Percentiles rank a stretch among this genome's conserved stretches.
Evolutionary conservation across 1,140 invertebrate species (phyloP).

Genomic region (Drosophila sucinea): DNA sequence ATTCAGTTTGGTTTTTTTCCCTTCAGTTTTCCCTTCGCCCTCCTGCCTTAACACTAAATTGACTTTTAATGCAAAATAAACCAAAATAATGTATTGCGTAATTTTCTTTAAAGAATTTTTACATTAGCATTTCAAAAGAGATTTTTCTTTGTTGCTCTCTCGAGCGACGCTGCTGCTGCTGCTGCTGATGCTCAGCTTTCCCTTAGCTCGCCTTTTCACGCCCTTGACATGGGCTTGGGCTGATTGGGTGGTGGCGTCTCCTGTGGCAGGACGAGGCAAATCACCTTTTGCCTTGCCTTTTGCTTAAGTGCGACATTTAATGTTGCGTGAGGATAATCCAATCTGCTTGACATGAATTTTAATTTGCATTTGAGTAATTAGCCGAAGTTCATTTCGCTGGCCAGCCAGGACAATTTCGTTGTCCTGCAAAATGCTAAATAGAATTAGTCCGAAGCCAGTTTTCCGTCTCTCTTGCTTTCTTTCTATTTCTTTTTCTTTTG

Average conservation of each 20-base stretch:
- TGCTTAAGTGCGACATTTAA: conserved; percentile 76
- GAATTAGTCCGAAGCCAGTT: conserved; percentile 63
- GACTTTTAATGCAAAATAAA: conserved; percentile 82
- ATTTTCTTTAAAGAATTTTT: conserved; percentile 82
- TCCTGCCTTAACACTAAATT: conserved; percentile 76
- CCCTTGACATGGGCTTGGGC: conserved; percentile 42
- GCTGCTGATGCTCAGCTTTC: neutral
- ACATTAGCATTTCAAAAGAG: conserved; percentile 81
- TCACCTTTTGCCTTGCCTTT: conserved; percentile 45
- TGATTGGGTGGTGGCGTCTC: conserved; percentile 14
- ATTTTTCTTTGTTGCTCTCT: conserved; percentile 65
- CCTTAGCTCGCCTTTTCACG: conserved; percentile 47
- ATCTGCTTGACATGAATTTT: conserved; percentile 81
- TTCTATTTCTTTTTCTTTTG: conserved; percentile 1
- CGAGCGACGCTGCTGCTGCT: conserved; percentile 24
- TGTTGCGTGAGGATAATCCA: conserved; percentile 81
- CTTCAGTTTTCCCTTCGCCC: conserved; percentile 8
- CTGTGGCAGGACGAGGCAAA: conserved; percentile 12
- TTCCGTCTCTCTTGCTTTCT: conserved; percentile 16
- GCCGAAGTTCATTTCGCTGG: conserved; percentile 74
- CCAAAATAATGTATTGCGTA: conserved; percentile 81
- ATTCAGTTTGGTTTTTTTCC: conserved; percentile 18
- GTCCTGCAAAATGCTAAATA: conserved; percentile 73
- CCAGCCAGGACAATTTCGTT: conserved; percentile 42
- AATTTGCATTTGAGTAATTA: conserved; percentile 81